phyloP scores from a whole-genome alignment of 2,113 vertebrate species.

The Neolamprologus devosi region DNA sequence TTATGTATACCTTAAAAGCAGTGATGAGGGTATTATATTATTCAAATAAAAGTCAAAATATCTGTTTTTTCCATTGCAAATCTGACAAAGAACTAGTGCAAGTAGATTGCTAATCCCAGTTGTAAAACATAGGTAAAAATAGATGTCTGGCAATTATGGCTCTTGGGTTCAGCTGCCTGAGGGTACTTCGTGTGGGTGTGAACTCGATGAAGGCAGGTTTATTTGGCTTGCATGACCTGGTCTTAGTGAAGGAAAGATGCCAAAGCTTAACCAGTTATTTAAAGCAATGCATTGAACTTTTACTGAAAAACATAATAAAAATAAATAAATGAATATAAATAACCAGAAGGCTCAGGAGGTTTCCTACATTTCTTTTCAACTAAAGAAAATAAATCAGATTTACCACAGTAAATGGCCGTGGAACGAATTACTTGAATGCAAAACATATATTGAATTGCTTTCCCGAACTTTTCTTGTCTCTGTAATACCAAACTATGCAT shows the following conservation, averaged over 20 bases:
- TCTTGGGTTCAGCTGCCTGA: background rate
- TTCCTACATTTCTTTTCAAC: background rate
- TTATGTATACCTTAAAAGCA: background rate
- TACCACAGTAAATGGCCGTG: background rate
- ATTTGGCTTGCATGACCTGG: background rate
- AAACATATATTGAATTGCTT: background rate
- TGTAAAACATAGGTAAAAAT: background rate
- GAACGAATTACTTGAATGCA: background rate
- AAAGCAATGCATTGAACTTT: background rate
- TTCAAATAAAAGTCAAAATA: background rate
- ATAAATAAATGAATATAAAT: background rate
- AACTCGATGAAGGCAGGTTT: slow-evolving; percentile 36
- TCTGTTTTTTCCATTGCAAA: background rate
- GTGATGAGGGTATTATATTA: background rate
- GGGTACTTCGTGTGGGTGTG: background rate
- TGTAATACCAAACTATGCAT: background rate
- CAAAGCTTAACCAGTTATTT: background rate
- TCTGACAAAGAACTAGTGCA: background rate
- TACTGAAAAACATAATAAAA: background rate
- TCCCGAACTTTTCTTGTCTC: background rate
- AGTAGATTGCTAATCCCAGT: background rate
- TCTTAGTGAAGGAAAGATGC: background rate
- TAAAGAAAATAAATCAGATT: background rate
- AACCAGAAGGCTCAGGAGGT: background rate
- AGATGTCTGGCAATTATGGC: background rate